Evolutionary conservation across 2,113 vertebrate species (phyloP), one percentile per base, ranked within the genome.

Genomic region (Murina feae): DNA sequence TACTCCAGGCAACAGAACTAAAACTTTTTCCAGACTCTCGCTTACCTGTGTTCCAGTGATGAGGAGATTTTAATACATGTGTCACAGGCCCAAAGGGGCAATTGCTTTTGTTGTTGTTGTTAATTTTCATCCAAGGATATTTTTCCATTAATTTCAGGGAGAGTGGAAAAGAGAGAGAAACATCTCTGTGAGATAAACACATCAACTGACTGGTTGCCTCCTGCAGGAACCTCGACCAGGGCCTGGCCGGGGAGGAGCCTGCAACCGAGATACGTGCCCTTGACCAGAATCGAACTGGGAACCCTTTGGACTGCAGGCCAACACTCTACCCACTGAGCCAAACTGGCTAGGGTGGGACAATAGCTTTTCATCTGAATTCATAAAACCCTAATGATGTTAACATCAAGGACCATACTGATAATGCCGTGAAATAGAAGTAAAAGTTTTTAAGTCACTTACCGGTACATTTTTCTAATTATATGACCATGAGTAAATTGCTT

Each of bases 401-500:
- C 35, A 93, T 42, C 51, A 86, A 89, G 55, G 14, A 47, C 13
- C 20, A 9, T 25, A 25, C 28, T 72, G 49, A 78, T 78, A 76
- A 93, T 92, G 85, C 93, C 7, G 1, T 28, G 42, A 44, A 35
- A 28, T 23, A 42, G 42, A 66, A 66, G 81, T 79, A 87, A 39
- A 76, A 17, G 53, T 65, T 69, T 53, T 23, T 17, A 81, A 92
- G 17, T 47, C n/a, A 0, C 47, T 60, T 32, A n/a, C n/a, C n/a
- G n/a, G n/a, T n/a, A 76, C 32, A n/a, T 83, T 92, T 93, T 89
- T 66, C 55, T 39, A 82, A 95, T 58, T 35, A 28, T 39, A 16
- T 69, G 72, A 95, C 82, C 84, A 84, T 83, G 37, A 75, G 28
- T 37, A 86, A 95, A 78, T 92, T 53, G 39, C 47, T 76, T 72